These are phyloP conservation scores for Pseudomyrmex flavicornis DNA, from an alignment of 1,140 invertebrate genomes.

Conservation along the genomic window DNA sequence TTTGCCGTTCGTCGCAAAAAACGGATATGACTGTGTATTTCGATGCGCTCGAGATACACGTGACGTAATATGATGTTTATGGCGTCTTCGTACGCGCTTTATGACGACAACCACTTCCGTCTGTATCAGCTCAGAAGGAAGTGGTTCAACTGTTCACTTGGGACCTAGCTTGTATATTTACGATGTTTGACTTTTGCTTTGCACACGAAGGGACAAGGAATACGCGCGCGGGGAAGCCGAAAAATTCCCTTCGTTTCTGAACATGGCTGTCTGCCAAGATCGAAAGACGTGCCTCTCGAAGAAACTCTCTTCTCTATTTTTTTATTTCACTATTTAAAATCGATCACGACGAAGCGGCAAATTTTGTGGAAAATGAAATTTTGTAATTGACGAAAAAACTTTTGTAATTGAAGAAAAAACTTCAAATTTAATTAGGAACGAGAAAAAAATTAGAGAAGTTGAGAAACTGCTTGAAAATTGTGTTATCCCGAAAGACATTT, in stretches of 20 bases:
- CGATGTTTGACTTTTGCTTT: constrained; percentile 58
- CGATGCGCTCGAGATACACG: not conserved
- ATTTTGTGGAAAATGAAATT: not conserved
- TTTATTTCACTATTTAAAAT: not conserved
- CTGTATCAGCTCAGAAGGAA: not conserved
- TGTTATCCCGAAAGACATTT: too few relatives aligned
- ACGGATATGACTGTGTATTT: constrained; percentile 3
- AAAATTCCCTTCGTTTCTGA: constrained; percentile 55
- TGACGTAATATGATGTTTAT: constrained; percentile 55
- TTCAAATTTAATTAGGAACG: too few relatives aligned
- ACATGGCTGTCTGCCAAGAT: constrained; percentile 71
- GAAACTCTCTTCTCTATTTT: not conserved
- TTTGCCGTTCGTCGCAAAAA: not conserved
- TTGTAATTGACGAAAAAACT: not conserved
- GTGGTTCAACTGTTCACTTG: not conserved
- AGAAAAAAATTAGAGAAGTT: too few relatives aligned
- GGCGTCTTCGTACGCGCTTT: constrained; percentile 8
- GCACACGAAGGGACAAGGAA: constrained; percentile 19
- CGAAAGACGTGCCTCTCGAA: constrained; percentile 33
- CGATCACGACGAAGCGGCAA: not conserved
- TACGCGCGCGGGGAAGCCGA: constrained; percentile 18
- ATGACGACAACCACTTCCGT: constrained; percentile 32
- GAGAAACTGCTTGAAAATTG: too few relatives aligned
- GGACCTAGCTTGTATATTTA: constrained; percentile 19
- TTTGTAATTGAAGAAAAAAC: too few relatives aligned